These are phyloP conservation scores for Papilio xuthus DNA, from an alignment of 1,140 invertebrate genomes.

Conservation along the genomic window DNA sequence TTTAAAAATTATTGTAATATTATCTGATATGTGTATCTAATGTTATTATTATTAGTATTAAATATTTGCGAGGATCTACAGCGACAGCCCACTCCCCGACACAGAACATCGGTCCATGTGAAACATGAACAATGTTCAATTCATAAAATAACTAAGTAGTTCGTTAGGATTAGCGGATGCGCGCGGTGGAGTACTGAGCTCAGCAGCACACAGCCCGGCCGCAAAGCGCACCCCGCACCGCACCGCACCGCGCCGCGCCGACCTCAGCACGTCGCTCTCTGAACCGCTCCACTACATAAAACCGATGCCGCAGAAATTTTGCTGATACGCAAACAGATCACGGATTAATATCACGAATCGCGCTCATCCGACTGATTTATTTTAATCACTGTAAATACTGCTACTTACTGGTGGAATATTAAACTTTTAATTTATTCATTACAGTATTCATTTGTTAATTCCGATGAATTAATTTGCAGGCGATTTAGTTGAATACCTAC, in stretches of 20 bases:
- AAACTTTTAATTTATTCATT: neutral
- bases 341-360: conserved; percentile 10
- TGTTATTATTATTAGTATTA: too few species aligned
- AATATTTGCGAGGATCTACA: too few species aligned
- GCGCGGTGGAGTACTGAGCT: too few species aligned
- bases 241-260: neutral
- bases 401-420: neutral
- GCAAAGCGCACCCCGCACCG: too few species aligned
- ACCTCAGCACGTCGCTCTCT: neutral
- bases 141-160: neutral
- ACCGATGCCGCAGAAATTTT: neutral
- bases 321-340: conserved; percentile 10
- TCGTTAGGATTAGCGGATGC: neutral
- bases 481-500: neutral
- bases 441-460: neutral
- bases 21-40: too few species aligned
- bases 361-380: conserved; percentile 1
- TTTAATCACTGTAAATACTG: conserved; percentile 19
- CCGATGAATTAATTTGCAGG: neutral
- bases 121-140: neutral
- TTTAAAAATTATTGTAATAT: too few species aligned
- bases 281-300: neutral
- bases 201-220: too few species aligned
- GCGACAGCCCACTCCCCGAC: neutral
- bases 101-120: too few species aligned